Evolutionary conservation across 2,797 vertebrate genomes (phyloP), one percentile per base, ranked within the genome.

Genomic region (Picus viridis): DNA sequence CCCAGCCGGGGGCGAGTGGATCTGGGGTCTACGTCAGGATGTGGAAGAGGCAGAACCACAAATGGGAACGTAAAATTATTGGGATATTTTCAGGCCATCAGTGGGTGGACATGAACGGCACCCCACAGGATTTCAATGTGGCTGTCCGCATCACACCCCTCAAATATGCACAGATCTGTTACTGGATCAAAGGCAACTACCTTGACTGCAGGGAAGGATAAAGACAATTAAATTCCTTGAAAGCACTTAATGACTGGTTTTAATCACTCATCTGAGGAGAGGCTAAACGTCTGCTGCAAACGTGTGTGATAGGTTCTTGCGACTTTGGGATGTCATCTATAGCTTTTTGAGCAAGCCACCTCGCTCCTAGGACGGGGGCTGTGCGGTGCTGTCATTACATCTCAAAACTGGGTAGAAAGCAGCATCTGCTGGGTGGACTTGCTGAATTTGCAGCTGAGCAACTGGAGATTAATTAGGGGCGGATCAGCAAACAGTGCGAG

Each of bases 131-230:
- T 95, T 99, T 99, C 96, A 99, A 99, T 2, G 99, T 99, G 22
- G 99, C 99, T 0, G 99, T 99, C 90, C 98, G 99, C 79, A 98
- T 99, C 97, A 99, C 99, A 1, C 99, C 99, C 29, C 98, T 99
- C 27, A 99, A 99, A 96, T 99, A 99, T 1, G 99, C 99, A 86
- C 99, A 99, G 98, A 99, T 99, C 96, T 99, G 99, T 97, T 99
- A 99, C 90, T 99, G 99, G 99, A 99, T 99, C 96, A 99, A 99
- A 97, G 99, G 99, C 86, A 99, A 99, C 97, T 99, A 99, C 94
- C 96, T 99, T 96, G 98, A 99, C 94, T 99, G 99, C 90, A 97
- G 99, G 95, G 98, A 99, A 62, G 99, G 99, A 9, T 99, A 96
- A 98, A 54, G 29, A 83, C 51, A 24, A 3, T 53, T 56, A 73